Conservation (phyloP, 23 tunicate species). For the Ciona savignyi region DNA sequence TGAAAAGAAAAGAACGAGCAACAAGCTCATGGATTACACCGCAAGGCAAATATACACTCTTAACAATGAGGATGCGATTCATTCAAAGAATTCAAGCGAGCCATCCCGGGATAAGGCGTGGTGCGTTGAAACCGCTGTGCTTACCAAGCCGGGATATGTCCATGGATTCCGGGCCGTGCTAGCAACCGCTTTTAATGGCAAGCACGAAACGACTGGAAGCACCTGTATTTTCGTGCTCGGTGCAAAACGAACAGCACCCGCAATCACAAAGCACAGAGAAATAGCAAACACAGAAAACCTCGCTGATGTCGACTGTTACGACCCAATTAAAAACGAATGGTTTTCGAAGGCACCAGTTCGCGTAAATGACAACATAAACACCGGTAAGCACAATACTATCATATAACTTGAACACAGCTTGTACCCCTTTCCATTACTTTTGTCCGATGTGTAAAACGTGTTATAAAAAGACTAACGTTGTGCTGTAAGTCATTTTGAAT, state of each 20-base stretch:
- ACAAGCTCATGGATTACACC: neutral
- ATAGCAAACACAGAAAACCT: neutral
- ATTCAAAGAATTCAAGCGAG: neutral
- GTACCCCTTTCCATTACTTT: no score
- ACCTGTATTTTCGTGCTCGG: neutral
- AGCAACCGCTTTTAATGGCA: neutral
- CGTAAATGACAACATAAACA: neutral
- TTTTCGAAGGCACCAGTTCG: neutral
- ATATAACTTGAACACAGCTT: no score
- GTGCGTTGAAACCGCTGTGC: slow-evolving; percentile 3
- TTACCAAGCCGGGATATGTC: slow-evolving; percentile 10
- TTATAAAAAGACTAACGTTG: no score
- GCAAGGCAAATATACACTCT: neutral
- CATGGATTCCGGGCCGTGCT: neutral
- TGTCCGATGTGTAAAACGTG: no score
- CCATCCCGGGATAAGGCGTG: neutral
- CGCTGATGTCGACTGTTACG: slow-evolving; percentile 7
- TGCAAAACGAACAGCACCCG: neutral
- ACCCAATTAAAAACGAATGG: slow-evolving; percentile 7
- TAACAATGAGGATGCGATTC: neutral
- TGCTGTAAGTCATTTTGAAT: no score
- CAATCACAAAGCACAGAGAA: neutral
- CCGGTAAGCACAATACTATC: neutral
- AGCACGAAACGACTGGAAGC: neutral
- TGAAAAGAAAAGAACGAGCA: neutral